Percentiles rank a stretch among this genome's conserved stretches.
These are phyloP conservation scores for Pelecanus crispus DNA, from an alignment of 2,113 vertebrate species.

Conservation along the genomic window DNA sequence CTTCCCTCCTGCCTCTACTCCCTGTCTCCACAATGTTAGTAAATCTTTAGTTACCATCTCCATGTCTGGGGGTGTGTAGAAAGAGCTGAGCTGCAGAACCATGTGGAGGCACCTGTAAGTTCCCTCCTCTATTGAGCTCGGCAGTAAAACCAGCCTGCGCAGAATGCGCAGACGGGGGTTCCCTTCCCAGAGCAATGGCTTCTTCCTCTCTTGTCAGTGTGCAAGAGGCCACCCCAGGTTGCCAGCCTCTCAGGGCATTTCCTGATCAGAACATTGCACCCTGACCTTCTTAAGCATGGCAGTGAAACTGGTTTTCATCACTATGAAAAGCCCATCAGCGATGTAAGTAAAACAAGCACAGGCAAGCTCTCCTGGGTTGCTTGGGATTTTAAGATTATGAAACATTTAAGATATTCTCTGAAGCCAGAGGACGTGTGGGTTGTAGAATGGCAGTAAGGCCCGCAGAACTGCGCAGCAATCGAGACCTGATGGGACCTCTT, in stretches of 20 bases:
- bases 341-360: not conserved
- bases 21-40: not conserved
- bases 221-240: not conserved
- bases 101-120: not conserved
- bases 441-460: not conserved
- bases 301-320: not conserved
- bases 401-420: not conserved
- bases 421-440: accelerated
- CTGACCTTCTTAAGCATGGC: not conserved
- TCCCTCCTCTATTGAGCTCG: not conserved
- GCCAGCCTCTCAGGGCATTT: not conserved
- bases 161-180: not conserved
- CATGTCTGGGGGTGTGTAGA: not conserved
- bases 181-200: not conserved
- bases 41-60: not conserved
- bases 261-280: not conserved
- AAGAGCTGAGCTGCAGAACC: not conserved
- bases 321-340: not conserved
- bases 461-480: not conserved
- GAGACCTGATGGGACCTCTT: not conserved
- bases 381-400: not conserved
- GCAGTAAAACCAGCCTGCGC: not conserved
- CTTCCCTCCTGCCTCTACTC: not conserved
- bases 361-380: not conserved
- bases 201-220: not conserved